Percentiles rank a stretch among this genome's conserved stretches.
These are phyloP conservation scores for Nymphalis polychloros DNA, from an alignment of 2,888 invertebrate genomes.

Conservation along the genomic window DNA sequence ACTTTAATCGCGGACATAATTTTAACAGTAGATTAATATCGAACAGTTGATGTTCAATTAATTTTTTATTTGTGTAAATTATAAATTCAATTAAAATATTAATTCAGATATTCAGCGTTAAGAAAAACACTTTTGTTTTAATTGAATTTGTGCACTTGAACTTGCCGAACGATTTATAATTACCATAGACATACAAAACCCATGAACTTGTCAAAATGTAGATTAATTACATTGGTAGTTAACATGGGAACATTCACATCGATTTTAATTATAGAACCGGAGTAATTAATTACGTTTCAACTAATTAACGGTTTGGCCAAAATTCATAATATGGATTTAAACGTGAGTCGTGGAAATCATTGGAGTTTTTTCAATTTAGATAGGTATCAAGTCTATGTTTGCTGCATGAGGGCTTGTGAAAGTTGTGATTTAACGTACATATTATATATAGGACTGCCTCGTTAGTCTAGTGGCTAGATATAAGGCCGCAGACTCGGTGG, in stretches of 20 bases:
- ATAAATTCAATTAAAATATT: too few relatives aligned
- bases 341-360: slow-evolving; percentile 20
- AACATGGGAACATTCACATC: slow-evolving; percentile 64
- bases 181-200: slow-evolving; percentile 24
- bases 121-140: too few relatives aligned
- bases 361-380: slow-evolving; percentile 23
- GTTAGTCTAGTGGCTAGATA: too few relatives aligned
- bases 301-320: slow-evolving; percentile 39
- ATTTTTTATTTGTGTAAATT: too few relatives aligned
- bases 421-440: neutral
- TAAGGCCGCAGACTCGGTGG: too few relatives aligned
- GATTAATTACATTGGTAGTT: slow-evolving; percentile 67
- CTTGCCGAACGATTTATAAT: slow-evolving; percentile 21
- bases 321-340: slow-evolving; percentile 36
- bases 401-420: slow-evolving; percentile 3
- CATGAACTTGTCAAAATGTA: slow-evolving; percentile 59
- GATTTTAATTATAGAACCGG: slow-evolving; percentile 58
- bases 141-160: slow-evolving; percentile 14
- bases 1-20: too few relatives aligned
- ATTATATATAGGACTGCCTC: too few relatives aligned
- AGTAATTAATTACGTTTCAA: slow-evolving; percentile 54
- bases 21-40: too few relatives aligned
- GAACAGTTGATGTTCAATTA: too few relatives aligned
- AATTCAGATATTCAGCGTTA: too few relatives aligned
- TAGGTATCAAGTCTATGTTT: slow-evolving; percentile 16